Base-by-base conservation (phyloP, 2,113 vertebrate species). In the Natator depressus region DNA sequence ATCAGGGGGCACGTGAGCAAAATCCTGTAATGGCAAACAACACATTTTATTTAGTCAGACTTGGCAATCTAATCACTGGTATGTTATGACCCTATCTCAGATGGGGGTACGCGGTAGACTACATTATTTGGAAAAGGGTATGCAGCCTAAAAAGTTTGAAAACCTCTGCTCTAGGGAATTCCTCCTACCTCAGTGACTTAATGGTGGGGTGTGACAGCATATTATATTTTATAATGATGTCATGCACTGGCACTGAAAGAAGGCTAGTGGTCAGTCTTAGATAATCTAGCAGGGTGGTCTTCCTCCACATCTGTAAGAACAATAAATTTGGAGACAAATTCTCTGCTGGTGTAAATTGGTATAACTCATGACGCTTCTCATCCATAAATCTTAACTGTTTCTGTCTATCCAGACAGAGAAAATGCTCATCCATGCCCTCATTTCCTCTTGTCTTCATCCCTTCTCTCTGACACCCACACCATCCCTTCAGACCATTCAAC, bases 301-400 rank as follows among this genome's bases (percentile, higher is more conserved):
- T 65, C 29, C 62, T 35, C 62, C 62, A 65, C 31, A 65, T 75
- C 35, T 57, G 50, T 24, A 95, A 95, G 49, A 93, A 97, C 95
- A 97, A 95, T 82, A 96, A 96, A 95, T 92, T 80, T n/a, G 85
- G 35, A 14, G 27, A 90, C 47, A 90, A 6, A 88, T 96, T 80
- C 46, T 93, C 62, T 94, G 47, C 85, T 95, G 87, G 42, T 80
- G 78, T 57, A 82, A 90, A 89, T 78, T 76, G 89, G 94, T 96
- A 90, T 12, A 93, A 95, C 94, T 96, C 90, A 86, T 53, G 83
- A 76, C 14, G 87, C 31, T 88, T 94, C 84, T 80, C 27, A 72
- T 90, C 6, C 83, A 38, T 80, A 91, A 94, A 85, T 55, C n/a
- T 89, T 80, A 91, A 82, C 10, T 0, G 54, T 84, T 90, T 81